These are phyloP conservation scores for Meteorus colon DNA, from an alignment of 2,888 invertebrate genomes.

Conservation along the genomic window DNA sequence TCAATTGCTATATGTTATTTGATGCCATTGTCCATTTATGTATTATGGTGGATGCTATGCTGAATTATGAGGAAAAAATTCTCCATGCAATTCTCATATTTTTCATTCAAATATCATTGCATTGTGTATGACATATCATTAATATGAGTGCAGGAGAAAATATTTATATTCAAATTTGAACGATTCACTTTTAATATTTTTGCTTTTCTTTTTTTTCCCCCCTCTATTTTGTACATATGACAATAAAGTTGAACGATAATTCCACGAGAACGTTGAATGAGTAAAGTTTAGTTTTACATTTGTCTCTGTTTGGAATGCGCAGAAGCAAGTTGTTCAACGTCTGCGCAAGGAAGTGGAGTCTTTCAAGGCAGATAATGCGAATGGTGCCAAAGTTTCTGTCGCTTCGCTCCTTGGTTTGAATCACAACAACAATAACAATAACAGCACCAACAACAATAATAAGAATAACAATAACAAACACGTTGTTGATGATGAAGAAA, in stretches of 20 bases:
- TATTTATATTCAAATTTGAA: not conserved
- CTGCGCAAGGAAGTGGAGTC: constrained; percentile 77
- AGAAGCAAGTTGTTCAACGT: constrained; percentile 77
- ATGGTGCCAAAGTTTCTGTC: constrained; percentile 65
- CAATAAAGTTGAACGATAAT: constrained; percentile 16
- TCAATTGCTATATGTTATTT: constrained; percentile 12
- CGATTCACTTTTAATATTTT: not conserved
- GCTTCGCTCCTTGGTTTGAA: constrained; percentile 64
- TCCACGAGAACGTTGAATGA: constrained; percentile 42
- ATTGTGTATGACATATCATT: not conserved
- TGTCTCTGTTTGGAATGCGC: constrained; percentile 55
- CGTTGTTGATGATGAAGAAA: constrained; percentile 49
- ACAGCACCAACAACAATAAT: constrained; percentile 56
- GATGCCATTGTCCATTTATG: too few relatives aligned
- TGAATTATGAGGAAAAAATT: too few relatives aligned
- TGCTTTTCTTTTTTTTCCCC: not conserved
- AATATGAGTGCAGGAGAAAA: not conserved
- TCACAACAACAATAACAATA: constrained; percentile 66
- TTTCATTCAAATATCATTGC: too few relatives aligned
- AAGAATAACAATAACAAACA: constrained; percentile 63
- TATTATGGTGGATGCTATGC: too few relatives aligned
- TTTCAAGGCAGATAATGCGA: constrained; percentile 72
- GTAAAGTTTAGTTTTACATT: constrained; percentile 51
- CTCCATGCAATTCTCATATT: too few relatives aligned
- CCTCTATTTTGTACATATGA: not conserved